Percentiles rank a stretch among this genome's conserved stretches.
Conservation (phyloP, 1,140 invertebrate genomes). For the Plectus sambesii region DNA sequence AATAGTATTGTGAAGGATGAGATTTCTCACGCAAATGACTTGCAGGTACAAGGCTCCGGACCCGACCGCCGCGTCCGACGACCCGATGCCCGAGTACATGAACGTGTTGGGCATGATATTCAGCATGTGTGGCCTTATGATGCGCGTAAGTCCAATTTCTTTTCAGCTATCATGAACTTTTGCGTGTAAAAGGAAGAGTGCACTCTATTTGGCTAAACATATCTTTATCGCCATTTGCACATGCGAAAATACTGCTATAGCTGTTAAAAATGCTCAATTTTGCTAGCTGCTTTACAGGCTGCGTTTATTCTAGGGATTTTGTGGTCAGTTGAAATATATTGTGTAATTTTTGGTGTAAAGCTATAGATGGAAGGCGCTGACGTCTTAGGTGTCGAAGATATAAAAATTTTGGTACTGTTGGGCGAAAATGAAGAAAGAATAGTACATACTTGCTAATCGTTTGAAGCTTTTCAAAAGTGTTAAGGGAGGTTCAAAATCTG, state of each 20-base stretch:
- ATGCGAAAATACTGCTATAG: too few species aligned
- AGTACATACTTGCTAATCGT: background rate
- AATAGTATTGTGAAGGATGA: too few species aligned
- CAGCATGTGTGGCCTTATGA: slow-evolving; percentile 99
- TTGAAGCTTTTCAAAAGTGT: slow-evolving; percentile 20
- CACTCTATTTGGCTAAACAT: too few species aligned
- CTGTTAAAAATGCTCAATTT: too few species aligned
- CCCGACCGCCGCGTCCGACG: slow-evolving; percentile 56
- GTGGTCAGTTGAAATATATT: too few species aligned
- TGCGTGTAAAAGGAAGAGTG: too few species aligned
- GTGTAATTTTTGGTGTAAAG: too few species aligned
- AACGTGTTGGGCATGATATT: slow-evolving; percentile 97
- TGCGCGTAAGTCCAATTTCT: slow-evolving; percentile 58
- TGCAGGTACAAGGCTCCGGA: slow-evolving; percentile 40
- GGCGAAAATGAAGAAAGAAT: slow-evolving; percentile 6
- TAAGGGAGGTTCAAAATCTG: too few species aligned
- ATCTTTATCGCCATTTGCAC: too few species aligned
- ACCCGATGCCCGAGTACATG: slow-evolving; percentile 96
- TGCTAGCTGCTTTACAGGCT: too few species aligned
- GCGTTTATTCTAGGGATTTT: too few species aligned
- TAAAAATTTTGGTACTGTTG: background rate
- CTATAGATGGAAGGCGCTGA: slow-evolving; percentile 8
- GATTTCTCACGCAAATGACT: too few species aligned
- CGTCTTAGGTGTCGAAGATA: slow-evolving; percentile 3
- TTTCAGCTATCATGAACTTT: background rate